Conservation (phyloP, 2,797 vertebrate genomes). For the Galago senegalensis region DNA sequence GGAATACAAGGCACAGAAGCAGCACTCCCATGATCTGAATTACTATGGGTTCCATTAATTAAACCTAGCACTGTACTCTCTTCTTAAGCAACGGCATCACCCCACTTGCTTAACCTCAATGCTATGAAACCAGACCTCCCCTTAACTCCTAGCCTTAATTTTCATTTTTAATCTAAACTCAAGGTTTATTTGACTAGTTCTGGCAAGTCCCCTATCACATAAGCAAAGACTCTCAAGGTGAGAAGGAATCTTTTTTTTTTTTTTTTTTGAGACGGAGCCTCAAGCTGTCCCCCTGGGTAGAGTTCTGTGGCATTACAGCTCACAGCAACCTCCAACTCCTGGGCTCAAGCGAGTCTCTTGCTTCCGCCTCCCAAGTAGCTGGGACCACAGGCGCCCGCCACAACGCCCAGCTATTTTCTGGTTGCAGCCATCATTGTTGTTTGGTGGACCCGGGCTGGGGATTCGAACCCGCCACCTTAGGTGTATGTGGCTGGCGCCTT, state of each 20-base stretch:
- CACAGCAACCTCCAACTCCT: no score
- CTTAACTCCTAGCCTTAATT: neutral
- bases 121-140: neutral
- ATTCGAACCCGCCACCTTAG: no score
- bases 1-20: neutral
- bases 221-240: constrained; percentile 41
- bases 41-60: neutral
- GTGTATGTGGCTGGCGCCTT: no score
- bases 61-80: neutral
- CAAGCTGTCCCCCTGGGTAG: no score
- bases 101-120: neutral
- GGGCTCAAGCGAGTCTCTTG: no score
- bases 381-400: no score
- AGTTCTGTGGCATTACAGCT: no score
- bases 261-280: no score
- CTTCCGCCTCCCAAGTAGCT: no score
- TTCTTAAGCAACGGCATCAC: neutral
- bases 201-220: neutral
- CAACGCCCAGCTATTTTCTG: no score
- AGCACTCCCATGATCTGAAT: neutral
- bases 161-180: constrained; percentile 55
- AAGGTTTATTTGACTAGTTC: neutral
- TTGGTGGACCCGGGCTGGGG: no score
- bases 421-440: no score
- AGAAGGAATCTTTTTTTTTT: neutral